Evolutionary conservation across 2,113 vertebrate species (phyloP), one percentile per base, ranked within the genome.

Genomic region (Hirundichthys speculiger): DNA sequence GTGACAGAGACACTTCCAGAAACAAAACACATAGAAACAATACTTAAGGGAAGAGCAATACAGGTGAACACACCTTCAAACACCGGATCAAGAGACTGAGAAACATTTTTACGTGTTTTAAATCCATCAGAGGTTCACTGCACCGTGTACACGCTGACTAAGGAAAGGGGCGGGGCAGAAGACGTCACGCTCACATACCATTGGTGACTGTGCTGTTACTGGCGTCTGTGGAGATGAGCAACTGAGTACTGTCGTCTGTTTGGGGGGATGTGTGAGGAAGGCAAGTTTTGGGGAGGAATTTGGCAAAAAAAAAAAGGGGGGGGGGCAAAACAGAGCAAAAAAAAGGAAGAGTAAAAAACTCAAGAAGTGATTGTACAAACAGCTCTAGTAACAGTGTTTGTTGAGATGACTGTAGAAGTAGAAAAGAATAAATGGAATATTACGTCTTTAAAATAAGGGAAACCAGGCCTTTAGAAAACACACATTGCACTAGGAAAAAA

Each of bases 211-310:
- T 81, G 85, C 75, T 90, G 76, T 90, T 67, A 88, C 71, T 89
- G 83, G 85, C 91, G 61, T 88, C 90, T 77, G 86, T 47, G 69
- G 83, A 73, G 82, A 82, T 73, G 86, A 71, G 77, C 62, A 82
- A 87, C 79, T 90, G 82, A 89, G 81, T 74, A 89, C 74, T 85
- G 55, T 87, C 91, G 60, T 92, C 92, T 93, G 90, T 85, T 87
- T 70, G 69, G 78, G 73, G n/a, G 67, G 49, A 60, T 61, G 69
- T 73, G 79, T 77, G 73, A 84, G 56, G 61, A 50, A 61, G 66
- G 60, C 66, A 69, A 69, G 76, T 71, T 82, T 79, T 61, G 65
- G 47, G 55, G 27, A 69, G 57, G 48, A 75, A 65, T 72, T 81
- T 77, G 76, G 70, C 61, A 73, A 89, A 74, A 86, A 76, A 69